Percentiles rank a stretch among this genome's conserved stretches.
phyloP scores from a whole-genome alignment of 2,113 vertebrate genomes.

The Pelobates fuscus region DNA sequence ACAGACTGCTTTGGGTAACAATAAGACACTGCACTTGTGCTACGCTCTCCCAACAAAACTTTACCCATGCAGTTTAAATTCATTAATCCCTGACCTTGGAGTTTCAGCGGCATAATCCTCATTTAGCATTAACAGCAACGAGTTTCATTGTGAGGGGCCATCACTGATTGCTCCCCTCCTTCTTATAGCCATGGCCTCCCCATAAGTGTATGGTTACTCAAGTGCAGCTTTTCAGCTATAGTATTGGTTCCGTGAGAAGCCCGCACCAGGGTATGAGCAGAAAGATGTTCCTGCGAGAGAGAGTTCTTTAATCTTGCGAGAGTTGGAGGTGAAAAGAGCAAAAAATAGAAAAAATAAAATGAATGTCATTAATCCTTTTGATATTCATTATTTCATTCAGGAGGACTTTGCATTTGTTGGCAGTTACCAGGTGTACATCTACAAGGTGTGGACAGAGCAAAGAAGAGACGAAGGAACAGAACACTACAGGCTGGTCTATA shows the following conservation, averaged over 20 bases:
- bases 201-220: conserved; percentile 69
- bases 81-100: conserved; percentile 73
- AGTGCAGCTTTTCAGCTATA: conserved; percentile 64
- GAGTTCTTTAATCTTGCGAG: conserved; percentile 79
- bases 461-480: background rate
- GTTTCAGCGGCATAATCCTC: conserved; percentile 73
- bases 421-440: conserved; percentile 80
- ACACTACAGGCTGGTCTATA: background rate
- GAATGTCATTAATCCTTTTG: conserved; percentile 78
- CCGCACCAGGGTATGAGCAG: conserved; percentile 67
- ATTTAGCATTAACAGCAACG: conserved; percentile 73
- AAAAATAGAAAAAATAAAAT: conserved; percentile 71
- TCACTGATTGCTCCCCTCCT: background rate
- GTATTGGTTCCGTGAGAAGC: no score
- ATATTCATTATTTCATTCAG: conserved; percentile 81
- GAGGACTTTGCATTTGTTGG: conserved; percentile 70
- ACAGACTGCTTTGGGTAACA: background rate
- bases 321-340: conserved; percentile 70
- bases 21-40: background rate
- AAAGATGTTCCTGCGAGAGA: conserved; percentile 67
- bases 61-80: conserved; percentile 57
- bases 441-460: conserved; percentile 50
- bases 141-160: conserved; percentile 68
- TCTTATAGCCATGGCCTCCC: no score
- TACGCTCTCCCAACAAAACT: conserved; percentile 53